phyloP scores from a whole-genome alignment of 2,797 vertebrate genomes.

The Microchirus variegatus region DNA sequence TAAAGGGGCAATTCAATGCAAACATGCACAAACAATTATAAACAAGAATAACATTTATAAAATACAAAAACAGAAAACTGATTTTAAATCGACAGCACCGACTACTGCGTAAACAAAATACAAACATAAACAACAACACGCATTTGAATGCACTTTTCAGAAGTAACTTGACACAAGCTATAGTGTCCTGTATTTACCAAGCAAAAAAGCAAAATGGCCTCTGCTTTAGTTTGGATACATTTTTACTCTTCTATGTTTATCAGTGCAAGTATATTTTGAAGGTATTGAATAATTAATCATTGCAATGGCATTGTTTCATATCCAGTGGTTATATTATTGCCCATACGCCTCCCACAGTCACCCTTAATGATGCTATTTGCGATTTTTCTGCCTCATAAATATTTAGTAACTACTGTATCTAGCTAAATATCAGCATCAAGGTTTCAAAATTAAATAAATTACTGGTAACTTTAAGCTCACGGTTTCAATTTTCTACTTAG shows the following conservation, averaged over 20 bases:
- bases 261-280: background rate
- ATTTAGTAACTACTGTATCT: constrained; percentile 37
- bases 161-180: too few species aligned
- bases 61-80: too few species aligned
- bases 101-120: too few species aligned
- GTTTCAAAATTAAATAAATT: constrained; percentile 43
- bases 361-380: constrained; percentile 23
- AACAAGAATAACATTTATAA: too few species aligned
- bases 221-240: background rate
- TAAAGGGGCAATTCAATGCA: too few species aligned
- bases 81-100: background rate
- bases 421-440: constrained; percentile 32
- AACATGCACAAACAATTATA: too few species aligned
- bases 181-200: too few species aligned
- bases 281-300: constrained; percentile 34
- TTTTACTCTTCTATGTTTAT: background rate
- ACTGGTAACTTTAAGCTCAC: background rate
- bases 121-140: too few species aligned
- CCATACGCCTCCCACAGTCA: constrained; percentile 14
- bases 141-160: too few species aligned
- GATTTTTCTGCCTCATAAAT: constrained; percentile 38
- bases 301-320: constrained; percentile 11
- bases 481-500: background rate
- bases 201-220: background rate
- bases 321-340: constrained; percentile 16